phyloP scores from a whole-genome alignment of 1,140 invertebrate species.

The Centruroides sculpturatus region DNA sequence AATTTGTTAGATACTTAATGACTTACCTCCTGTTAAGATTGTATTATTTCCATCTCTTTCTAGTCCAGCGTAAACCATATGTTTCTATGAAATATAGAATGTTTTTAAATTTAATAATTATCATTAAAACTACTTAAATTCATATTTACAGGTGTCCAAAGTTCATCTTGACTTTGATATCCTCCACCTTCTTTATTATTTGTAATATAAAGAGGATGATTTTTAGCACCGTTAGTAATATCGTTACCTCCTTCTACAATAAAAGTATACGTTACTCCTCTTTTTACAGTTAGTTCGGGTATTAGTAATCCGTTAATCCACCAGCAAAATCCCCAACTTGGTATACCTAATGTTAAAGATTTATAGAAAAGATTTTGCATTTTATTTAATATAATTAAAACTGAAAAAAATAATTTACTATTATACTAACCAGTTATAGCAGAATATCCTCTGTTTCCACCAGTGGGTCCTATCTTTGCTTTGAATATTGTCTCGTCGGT shows the following conservation, averaged over 20 bases:
- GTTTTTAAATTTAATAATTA: too few relatives aligned
- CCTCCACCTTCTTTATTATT: constrained; percentile 82
- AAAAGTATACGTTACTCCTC: constrained; percentile 78
- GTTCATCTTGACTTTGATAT: constrained; percentile 43
- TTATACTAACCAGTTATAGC: constrained; percentile 19
- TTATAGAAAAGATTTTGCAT: neutral
- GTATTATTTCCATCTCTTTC: too few relatives aligned
- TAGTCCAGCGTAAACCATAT: too few relatives aligned
- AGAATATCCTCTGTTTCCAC: constrained; percentile 19
- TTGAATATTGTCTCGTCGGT: constrained; percentile 11
- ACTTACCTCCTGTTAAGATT: too few relatives aligned
- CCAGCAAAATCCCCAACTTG: constrained; percentile 77
- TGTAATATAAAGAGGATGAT: constrained; percentile 91
- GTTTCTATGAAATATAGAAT: too few relatives aligned
- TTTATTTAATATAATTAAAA: neutral
- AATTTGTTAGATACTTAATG: too few relatives aligned
- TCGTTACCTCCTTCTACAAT: constrained; percentile 77
- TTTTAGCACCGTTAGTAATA: constrained; percentile 56
- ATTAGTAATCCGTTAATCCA: constrained; percentile 88
- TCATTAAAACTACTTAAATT: too few relatives aligned
- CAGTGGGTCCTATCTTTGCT: constrained; percentile 20
- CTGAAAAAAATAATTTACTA: neutral
- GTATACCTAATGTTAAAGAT: constrained; percentile 42
- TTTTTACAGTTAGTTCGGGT: constrained; percentile 78
- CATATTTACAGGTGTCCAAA: too few relatives aligned